A percentile compares a stretch with the other conserved stretches of the same genome.
These are phyloP conservation scores for Apistogramma diplotaenia DNA, from an alignment of 2,113 vertebrate species.

Conservation along the genomic window DNA sequence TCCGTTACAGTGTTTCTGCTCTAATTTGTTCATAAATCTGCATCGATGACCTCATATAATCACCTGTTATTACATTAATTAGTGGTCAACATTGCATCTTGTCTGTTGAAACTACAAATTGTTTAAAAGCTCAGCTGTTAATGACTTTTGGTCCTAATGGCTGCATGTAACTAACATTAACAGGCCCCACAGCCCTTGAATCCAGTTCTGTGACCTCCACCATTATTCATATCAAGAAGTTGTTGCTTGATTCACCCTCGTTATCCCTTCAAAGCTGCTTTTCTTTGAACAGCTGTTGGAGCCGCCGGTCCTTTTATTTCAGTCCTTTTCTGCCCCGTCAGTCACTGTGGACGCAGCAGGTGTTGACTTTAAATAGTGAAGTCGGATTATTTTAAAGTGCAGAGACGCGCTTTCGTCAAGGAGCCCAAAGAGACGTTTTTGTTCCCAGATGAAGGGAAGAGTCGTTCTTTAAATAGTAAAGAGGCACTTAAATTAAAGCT, in stretches of 20 bases:
- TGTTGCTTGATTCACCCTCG: background rate
- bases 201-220: background rate
- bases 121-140: background rate
- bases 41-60: background rate
- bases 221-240: background rate
- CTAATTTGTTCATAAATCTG: background rate
- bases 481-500: background rate
- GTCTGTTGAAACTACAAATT: background rate
- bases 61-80: background rate
- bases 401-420: background rate
- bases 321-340: background rate
- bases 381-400: background rate
- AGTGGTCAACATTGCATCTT: background rate
- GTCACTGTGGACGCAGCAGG: background rate
- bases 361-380: slow-evolving; percentile 2
- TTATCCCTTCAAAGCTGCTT: background rate
- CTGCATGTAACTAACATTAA: background rate
- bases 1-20: slow-evolving; percentile 39
- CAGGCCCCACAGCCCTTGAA: background rate
- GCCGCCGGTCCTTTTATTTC: background rate
- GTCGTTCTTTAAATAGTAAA: slow-evolving; percentile 3
- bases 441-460: background rate
- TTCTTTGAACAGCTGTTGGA: background rate
- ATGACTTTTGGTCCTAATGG: background rate
- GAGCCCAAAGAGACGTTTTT: background rate